Percentiles rank a stretch among this genome's conserved stretches.
Evolutionary conservation across 2,797 vertebrate species (phyloP).

Genomic region (Phylloscopus collybita): DNA sequence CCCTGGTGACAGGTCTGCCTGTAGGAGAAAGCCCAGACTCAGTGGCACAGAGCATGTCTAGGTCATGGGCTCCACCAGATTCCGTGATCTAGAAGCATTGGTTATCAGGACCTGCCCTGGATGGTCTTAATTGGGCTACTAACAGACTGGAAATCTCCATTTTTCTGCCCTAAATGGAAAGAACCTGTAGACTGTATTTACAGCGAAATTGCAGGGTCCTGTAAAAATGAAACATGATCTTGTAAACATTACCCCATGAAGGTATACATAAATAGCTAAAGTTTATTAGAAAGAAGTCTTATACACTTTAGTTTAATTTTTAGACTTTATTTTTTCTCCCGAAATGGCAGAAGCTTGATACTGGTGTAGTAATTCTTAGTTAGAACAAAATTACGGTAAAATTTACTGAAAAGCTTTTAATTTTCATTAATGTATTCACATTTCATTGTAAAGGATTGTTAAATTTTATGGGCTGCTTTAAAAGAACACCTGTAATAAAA

Average conservation of each 20-base stretch:
- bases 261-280: background rate
- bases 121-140: background rate
- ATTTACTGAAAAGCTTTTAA: background rate
- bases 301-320: background rate
- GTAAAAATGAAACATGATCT: conserved; percentile 14
- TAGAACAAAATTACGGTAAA: background rate
- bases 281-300: background rate
- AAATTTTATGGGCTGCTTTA: background rate
- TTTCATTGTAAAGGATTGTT: background rate
- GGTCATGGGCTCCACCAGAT: background rate
- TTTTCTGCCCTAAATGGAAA: background rate
- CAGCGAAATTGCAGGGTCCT: background rate
- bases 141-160: background rate
- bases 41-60: background rate
- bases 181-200: background rate
- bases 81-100: background rate
- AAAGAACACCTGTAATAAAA: background rate
- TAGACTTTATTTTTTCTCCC: background rate
- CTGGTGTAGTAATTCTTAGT: background rate
- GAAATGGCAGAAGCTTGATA: background rate
- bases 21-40: background rate
- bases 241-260: background rate
- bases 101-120: background rate
- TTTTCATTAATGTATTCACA: background rate
- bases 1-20: background rate